These are phyloP conservation scores for Plagiodera versicolora DNA, from an alignment of 2,888 invertebrate genomes.

Conservation along the genomic window DNA sequence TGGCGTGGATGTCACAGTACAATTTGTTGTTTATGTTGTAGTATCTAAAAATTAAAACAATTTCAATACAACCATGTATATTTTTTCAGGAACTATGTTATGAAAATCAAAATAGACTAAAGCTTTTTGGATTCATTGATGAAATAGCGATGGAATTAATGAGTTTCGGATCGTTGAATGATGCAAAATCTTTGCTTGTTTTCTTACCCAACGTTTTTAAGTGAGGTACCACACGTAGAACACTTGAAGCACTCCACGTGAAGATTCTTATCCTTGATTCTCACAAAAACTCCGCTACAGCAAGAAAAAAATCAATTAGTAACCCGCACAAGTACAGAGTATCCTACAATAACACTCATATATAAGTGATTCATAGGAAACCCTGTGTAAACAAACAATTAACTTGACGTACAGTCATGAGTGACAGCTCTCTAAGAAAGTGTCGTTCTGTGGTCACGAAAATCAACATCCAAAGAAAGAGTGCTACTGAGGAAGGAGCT, in stretches of 20 bases:
- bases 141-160: no score
- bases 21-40: slow-evolving; percentile 95
- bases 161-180: no score
- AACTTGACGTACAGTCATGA: background rate
- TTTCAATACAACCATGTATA: no score
- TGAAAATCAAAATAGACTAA: no score
- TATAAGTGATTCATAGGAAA: background rate
- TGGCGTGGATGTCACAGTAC: slow-evolving; percentile 96
- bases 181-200: no score
- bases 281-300: slow-evolving; percentile 94
- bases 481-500: background rate
- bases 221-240: slow-evolving; percentile 88
- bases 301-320: slow-evolving; percentile 13
- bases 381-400: background rate
- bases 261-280: slow-evolving; percentile 95
- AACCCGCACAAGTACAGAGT: background rate
- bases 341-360: background rate
- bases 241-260: slow-evolving; percentile 99
- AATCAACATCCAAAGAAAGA: background rate
- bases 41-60: slow-evolving; percentile 68
- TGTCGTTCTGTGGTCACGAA: background rate
- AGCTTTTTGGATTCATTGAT: no score
- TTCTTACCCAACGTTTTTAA: slow-evolving; percentile 87
- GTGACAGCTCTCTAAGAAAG: background rate
- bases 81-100: no score